Evolutionary conservation across 2,888 invertebrate genomes (phyloP).

Genomic region (Pherbina coryleti): DNA sequence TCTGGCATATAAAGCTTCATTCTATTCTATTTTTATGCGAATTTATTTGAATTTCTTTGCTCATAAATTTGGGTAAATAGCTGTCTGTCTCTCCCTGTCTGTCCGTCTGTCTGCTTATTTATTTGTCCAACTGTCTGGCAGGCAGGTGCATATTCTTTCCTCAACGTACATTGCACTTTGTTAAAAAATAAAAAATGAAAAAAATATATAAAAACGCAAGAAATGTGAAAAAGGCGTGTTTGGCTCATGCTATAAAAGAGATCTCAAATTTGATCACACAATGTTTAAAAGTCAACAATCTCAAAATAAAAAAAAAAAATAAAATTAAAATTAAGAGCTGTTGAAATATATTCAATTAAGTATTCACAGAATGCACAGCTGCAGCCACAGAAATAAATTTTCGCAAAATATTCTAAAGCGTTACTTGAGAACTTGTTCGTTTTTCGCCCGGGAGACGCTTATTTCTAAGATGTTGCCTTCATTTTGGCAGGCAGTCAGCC

Average conservation of each 20-base stretch:
- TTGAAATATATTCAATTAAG: too few relatives aligned
- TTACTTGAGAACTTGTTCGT: too few relatives aligned
- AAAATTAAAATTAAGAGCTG: neutral
- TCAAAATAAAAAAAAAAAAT: neutral
- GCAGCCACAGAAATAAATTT: too few relatives aligned
- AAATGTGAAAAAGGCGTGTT: neutral
- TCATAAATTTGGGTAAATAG: constrained; percentile 26
- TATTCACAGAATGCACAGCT: too few relatives aligned
- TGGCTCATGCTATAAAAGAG: neutral
- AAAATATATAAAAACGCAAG: too few relatives aligned
- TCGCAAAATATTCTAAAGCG: too few relatives aligned
- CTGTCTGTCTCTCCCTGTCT: constrained; percentile 26
- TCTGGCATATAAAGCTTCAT: constrained; percentile 7
- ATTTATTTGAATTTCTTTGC: constrained; percentile 21
- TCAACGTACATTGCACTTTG: constrained; percentile 21
- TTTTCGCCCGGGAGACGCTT: too few relatives aligned
- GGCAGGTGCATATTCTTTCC: constrained; percentile 19
- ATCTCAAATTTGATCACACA: neutral
- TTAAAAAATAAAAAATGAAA: too few relatives aligned
- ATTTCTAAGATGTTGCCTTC: too few relatives aligned
- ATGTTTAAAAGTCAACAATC: neutral
- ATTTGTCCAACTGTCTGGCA: neutral
- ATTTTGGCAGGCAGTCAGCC: neutral
- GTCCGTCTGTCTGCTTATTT: neutral
- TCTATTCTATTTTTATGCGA: constrained; percentile 33